Conservation (phyloP, 2,113 vertebrate genomes). For the Halcyon malimbica region DNA sequence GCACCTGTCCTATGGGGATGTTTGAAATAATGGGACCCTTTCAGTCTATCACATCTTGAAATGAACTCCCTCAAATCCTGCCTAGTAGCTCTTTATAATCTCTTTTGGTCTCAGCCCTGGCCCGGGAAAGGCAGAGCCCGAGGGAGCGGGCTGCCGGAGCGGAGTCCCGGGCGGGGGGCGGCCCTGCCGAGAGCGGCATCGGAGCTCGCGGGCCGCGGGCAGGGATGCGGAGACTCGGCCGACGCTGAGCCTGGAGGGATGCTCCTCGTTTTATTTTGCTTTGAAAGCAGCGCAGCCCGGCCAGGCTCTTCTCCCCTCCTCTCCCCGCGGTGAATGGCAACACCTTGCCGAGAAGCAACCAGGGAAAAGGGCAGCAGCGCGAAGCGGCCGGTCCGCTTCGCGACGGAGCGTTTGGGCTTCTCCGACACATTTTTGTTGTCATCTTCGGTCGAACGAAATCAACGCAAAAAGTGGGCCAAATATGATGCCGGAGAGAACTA, state of each 20-base stretch:
- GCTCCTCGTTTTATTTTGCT: not conserved
- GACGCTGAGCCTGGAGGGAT: not conserved
- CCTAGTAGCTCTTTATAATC: not conserved
- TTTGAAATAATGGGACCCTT: not conserved
- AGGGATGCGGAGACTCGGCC: not conserved
- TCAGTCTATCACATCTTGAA: not conserved
- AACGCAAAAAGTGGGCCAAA: not conserved
- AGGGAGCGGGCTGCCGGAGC: not conserved
- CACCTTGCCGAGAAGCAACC: not conserved
- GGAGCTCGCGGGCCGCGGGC: not conserved
- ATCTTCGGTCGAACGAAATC: not conserved
- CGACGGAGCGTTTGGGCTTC: not conserved
- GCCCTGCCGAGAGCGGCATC: not conserved
- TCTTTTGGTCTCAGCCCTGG: too few relatives aligned
- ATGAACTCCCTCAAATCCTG: not conserved
- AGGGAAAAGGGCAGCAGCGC: not conserved
- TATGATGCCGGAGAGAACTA: not conserved
- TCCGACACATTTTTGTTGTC: not conserved
- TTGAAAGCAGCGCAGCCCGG: not conserved
- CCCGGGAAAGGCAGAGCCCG: not conserved
- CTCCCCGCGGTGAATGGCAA: fast-evolving
- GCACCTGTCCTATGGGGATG: not conserved
- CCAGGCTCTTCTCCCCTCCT: not conserved
- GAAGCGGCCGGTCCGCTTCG: not conserved
- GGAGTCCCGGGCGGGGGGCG: not conserved